These are phyloP conservation scores for Empidonax traillii DNA, from an alignment of 2,113 vertebrate species.

Conservation along the genomic window DNA sequence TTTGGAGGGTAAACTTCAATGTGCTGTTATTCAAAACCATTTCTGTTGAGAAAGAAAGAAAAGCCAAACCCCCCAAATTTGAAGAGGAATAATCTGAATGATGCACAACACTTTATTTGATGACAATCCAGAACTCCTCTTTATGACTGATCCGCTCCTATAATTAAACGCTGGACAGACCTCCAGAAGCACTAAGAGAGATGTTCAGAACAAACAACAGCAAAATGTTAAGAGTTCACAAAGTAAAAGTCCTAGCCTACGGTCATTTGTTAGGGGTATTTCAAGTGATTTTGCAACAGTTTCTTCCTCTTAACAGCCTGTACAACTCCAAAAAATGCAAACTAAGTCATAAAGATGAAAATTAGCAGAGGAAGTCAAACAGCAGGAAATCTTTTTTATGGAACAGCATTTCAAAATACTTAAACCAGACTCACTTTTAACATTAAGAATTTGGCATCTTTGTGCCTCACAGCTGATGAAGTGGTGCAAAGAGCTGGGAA, in stretches of 20 bases:
- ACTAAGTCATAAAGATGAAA: conserved; percentile 50
- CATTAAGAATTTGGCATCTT: conserved; percentile 12
- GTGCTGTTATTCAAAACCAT: neutral
- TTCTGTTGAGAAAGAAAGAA: neutral
- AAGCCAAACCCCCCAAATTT: neutral
- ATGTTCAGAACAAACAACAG: conserved; percentile 18
- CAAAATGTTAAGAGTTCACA: neutral
- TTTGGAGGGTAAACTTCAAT: neutral
- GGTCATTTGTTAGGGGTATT: neutral
- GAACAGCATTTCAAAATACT: conserved; percentile 22
- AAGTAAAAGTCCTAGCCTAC: neutral
- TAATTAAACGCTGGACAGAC: neutral
- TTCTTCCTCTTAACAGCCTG: conserved; percentile 40
- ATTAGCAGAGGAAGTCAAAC: conserved; percentile 37
- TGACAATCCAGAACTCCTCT: neutral
- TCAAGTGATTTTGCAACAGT: conserved; percentile 28
- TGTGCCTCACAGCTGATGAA: conserved; percentile 28
- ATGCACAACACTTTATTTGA: neutral
- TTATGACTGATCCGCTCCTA: neutral
- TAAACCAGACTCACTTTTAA: neutral
- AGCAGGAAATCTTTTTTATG: conserved; percentile 13
- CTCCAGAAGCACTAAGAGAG: neutral
- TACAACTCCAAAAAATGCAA: conserved; percentile 34
- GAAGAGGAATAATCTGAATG: neutral
- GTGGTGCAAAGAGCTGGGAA: conserved; percentile 39